Evolutionary conservation across 1,140 invertebrate genomes (phyloP).

Genomic region (Aradophagus sp.): DNA sequence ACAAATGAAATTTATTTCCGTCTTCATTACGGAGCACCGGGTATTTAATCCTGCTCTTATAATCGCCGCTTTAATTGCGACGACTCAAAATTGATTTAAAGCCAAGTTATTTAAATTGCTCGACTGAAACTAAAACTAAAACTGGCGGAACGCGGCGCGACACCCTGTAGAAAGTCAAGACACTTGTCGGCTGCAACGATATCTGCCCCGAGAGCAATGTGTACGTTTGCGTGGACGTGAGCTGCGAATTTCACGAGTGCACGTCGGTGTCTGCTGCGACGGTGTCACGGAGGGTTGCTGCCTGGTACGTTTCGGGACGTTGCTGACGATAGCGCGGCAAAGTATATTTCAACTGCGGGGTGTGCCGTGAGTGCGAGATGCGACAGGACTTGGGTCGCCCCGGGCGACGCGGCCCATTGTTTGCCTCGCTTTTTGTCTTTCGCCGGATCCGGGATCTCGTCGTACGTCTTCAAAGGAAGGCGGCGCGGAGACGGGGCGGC

Average conservation of each 20-base stretch:
- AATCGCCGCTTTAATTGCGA: too few species aligned
- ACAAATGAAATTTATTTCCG: too few species aligned
- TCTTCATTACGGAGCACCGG: too few species aligned
- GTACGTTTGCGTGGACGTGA: too few species aligned
- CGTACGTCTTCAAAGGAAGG: constrained; percentile 9
- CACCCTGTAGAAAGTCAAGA: too few species aligned
- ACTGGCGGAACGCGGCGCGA: too few species aligned
- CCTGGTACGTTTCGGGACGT: constrained; percentile 19
- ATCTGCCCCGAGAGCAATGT: too few species aligned
- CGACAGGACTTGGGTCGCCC: constrained; percentile 47
- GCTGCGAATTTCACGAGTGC: constrained; percentile 10
- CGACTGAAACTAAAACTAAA: too few species aligned
- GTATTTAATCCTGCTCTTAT: too few species aligned
- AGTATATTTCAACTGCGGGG: constrained; percentile 46
- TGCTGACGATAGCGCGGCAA: constrained; percentile 18
- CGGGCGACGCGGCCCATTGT: constrained; percentile 46
- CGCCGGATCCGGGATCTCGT: constrained; percentile 23
- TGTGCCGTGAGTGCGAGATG: constrained; percentile 40
- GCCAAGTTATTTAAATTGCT: too few species aligned
- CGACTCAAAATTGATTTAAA: too few species aligned
- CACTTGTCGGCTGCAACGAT: too few species aligned
- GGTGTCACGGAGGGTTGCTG: constrained; percentile 4
- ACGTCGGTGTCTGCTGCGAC: neutral
- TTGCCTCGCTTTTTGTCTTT: constrained; percentile 46
- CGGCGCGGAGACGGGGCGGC: neutral